These are phyloP conservation scores for Platyscapa corneri DNA, from an alignment of 1,140 invertebrate species.

Conservation along the genomic window DNA sequence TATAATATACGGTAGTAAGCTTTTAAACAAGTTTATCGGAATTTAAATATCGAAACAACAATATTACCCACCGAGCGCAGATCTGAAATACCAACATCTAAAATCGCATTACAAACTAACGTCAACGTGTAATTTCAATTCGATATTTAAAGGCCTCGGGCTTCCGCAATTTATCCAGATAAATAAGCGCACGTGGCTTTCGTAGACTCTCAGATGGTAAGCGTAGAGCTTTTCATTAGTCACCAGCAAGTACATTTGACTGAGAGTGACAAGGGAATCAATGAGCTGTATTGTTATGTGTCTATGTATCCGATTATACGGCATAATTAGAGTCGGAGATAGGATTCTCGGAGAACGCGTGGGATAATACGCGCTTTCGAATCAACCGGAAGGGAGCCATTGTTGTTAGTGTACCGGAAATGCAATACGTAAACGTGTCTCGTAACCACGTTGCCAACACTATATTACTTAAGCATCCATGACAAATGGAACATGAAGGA, in stretches of 20 bases:
- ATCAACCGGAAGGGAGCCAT: slow-evolving; percentile 26
- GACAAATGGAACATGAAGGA: not conserved
- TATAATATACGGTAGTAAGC: too few relatives aligned
- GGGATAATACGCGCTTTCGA: slow-evolving; percentile 27
- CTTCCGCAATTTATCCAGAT: too few relatives aligned
- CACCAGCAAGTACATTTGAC: not conserved
- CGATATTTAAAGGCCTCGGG: too few relatives aligned
- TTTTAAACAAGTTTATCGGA: too few relatives aligned
- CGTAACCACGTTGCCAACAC: not conserved
- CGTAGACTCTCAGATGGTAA: too few relatives aligned
- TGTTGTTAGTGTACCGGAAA: not conserved
- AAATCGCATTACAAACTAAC: too few relatives aligned
- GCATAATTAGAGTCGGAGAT: slow-evolving; percentile 35
- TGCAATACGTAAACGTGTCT: not conserved
- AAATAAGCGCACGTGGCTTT: too few relatives aligned
- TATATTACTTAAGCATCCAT: too few relatives aligned
- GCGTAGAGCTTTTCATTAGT: not conserved
- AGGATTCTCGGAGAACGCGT: not conserved
- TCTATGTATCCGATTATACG: slow-evolving; percentile 36
- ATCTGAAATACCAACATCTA: too few relatives aligned
- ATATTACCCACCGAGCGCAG: too few relatives aligned
- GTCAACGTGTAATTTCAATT: too few relatives aligned
- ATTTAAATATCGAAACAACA: too few relatives aligned
- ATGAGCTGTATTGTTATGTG: slow-evolving; percentile 28
- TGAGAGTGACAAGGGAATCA: not conserved